phyloP scores from a whole-genome alignment of 1,140 invertebrate genomes.

The Orussus abietinus region DNA sequence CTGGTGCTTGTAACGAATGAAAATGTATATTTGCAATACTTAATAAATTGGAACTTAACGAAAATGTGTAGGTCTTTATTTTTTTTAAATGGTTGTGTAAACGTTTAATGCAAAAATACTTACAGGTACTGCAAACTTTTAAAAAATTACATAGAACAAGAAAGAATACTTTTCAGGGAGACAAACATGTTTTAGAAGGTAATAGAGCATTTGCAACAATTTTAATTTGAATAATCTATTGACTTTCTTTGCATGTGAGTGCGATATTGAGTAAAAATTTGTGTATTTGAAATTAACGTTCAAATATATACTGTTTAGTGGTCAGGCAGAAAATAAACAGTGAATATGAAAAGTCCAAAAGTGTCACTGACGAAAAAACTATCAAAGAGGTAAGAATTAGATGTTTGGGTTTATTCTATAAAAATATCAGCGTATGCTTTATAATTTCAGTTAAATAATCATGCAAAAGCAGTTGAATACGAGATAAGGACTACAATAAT shows the following conservation, averaged over 20 bases:
- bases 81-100: neutral
- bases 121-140: constrained; percentile 61
- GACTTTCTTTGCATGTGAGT: neutral
- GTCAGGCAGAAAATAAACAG: constrained; percentile 62
- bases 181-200: constrained; percentile 57
- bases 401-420: constrained; percentile 12
- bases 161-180: constrained; percentile 59
- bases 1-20: too few species aligned
- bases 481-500: constrained; percentile 64
- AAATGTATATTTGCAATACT: too few species aligned
- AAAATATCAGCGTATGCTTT: constrained; percentile 11
- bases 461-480: constrained; percentile 59
- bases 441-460: constrained; percentile 58
- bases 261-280: constrained; percentile 4
- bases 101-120: constrained; percentile 21
- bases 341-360: constrained; percentile 62
- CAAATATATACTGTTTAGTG: constrained; percentile 30
- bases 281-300: constrained; percentile 8
- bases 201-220: constrained; percentile 15
- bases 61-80: too few species aligned
- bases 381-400: constrained; percentile 55
- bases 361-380: constrained; percentile 51
- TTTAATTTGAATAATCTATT: constrained; percentile 4
- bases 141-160: constrained; percentile 64
- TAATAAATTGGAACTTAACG: too few species aligned